Evolutionary conservation across 2,888 invertebrate species (phyloP).

Genomic region (Stictocephala bisonia): DNA sequence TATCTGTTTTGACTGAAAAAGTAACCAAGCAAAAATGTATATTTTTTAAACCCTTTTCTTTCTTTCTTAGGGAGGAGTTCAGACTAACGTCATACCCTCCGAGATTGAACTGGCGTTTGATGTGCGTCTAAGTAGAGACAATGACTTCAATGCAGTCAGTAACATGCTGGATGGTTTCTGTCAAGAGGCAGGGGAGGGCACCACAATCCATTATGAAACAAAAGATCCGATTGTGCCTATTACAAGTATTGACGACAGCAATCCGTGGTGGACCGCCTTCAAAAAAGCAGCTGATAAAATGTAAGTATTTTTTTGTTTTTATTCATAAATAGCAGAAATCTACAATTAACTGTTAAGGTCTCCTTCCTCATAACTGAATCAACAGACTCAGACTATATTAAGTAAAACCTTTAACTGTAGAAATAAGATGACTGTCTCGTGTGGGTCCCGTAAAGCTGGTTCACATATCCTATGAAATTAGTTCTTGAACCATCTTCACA

Average conservation of each 20-base stretch:
- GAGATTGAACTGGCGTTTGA: slow-evolving; percentile 80
- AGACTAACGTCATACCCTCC: slow-evolving; percentile 90
- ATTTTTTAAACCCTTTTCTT: too few relatives aligned
- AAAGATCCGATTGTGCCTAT: slow-evolving; percentile 72
- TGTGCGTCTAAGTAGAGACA: slow-evolving; percentile 74
- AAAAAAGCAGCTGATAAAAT: slow-evolving; percentile 62
- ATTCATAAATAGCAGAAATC: not conserved
- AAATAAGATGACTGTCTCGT: too few relatives aligned
- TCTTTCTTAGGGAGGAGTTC: slow-evolving; percentile 81
- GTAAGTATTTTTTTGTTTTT: slow-evolving; percentile 31
- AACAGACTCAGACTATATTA: too few relatives aligned
- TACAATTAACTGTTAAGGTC: too few relatives aligned
- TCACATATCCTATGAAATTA: too few relatives aligned
- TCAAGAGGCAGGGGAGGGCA: slow-evolving; percentile 78
- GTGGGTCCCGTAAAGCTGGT: not conserved
- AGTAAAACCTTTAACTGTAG: too few relatives aligned
- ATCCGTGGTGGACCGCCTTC: slow-evolving; percentile 81
- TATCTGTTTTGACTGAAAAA: too few relatives aligned
- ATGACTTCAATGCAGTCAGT: slow-evolving; percentile 66
- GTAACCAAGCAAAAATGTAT: too few relatives aligned
- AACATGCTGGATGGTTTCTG: slow-evolving; percentile 71
- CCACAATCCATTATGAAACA: slow-evolving; percentile 73
- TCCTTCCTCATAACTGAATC: too few relatives aligned
- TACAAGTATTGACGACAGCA: slow-evolving; percentile 73
- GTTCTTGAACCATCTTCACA: too few relatives aligned